Base-by-base conservation (phyloP, 1,140 invertebrate genomes). In the Belonocnema kinseyi region DNA sequence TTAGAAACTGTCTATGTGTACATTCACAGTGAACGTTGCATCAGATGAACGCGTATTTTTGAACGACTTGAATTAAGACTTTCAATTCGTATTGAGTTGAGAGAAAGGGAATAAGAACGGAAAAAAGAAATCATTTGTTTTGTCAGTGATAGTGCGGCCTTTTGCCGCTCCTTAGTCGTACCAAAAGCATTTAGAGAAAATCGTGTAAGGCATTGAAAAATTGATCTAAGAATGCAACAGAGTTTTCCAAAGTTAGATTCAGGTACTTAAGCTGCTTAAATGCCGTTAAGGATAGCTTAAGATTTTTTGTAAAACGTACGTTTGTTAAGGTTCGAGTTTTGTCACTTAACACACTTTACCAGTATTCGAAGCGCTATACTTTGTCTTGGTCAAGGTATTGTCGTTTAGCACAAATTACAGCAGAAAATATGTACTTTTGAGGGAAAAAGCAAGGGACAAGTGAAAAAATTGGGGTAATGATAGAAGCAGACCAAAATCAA, bases 191-290 rank as follows among this genome's bases (percentile, higher is more conserved):
- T 91, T 91, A 90, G 85, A 84, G 80, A 82, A 75, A 56, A 77
- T 80, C 76, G 51, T 74, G 70, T 79, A 75, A 72, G 21, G 10
- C 26, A 40, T 77, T 21, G 73, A 58, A 21, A 70, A 74, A 76
- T 81, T 75, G 73, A 79, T 70, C 78, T 80, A 80, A 77, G 58
- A 73, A 75, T 77, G 73, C 80, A 83, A 84, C 78, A 51, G 82
- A 85, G 84, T 90, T 91, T 90, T 89, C 85, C 85, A 88, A 86
- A 87, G 87, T 82, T 87, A 90, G 85, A 83, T 90, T 87, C 86
- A 86, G 85, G 87, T 90, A 90, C 89, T 90, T 91, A 90, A 90
- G 86, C 86, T 87, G 88, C 89, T 89, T 89, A 88, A 86, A 88
- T 83, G 85, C 82, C 85, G 83, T 88, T 89, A 79, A 86, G 80